These are phyloP conservation scores for Reticulitermes speratus DNA, from an alignment of 1,140 invertebrate species.

Conservation along the genomic window DNA sequence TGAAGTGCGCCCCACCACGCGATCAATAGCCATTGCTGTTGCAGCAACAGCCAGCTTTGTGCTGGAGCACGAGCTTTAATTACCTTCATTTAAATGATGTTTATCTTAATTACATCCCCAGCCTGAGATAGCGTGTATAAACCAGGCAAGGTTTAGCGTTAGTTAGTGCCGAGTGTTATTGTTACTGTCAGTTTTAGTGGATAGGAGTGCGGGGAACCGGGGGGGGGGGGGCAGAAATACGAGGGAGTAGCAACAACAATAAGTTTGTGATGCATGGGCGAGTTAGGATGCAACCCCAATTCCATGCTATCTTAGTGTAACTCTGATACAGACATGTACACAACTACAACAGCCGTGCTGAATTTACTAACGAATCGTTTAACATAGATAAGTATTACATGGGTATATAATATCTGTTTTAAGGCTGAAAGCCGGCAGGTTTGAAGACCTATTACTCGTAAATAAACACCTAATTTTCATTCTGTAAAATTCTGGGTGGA, in stretches of 20 bases:
- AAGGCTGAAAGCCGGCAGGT: too few species aligned
- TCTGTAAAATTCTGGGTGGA: too few species aligned
- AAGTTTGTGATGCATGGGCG: conserved; percentile 14
- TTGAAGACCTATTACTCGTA: too few species aligned
- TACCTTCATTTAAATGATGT: conserved; percentile 31
- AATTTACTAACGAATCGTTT: too few species aligned
- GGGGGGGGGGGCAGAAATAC: background rate
- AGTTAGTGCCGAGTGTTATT: conserved; percentile 16
- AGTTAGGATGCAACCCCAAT: background rate
- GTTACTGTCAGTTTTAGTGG: conserved; percentile 15
- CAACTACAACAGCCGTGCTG: background rate
- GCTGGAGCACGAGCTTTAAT: conserved; percentile 22
- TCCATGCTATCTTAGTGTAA: background rate
- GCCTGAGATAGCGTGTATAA: conserved; percentile 22
- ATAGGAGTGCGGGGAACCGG: background rate
- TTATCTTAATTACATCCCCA: conserved; percentile 30
- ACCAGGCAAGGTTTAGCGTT: conserved; percentile 10
- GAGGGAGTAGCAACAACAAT: background rate
- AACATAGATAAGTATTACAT: too few species aligned
- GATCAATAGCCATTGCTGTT: conserved; percentile 26
- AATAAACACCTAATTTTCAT: too few species aligned
- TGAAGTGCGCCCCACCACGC: background rate
- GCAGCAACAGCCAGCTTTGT: conserved; percentile 19
- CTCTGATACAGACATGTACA: background rate
- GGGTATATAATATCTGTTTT: too few species aligned